These are phyloP conservation scores for Microtus ochrogaster DNA, from an alignment of 2,113 vertebrate genomes.

Conservation along the genomic window DNA sequence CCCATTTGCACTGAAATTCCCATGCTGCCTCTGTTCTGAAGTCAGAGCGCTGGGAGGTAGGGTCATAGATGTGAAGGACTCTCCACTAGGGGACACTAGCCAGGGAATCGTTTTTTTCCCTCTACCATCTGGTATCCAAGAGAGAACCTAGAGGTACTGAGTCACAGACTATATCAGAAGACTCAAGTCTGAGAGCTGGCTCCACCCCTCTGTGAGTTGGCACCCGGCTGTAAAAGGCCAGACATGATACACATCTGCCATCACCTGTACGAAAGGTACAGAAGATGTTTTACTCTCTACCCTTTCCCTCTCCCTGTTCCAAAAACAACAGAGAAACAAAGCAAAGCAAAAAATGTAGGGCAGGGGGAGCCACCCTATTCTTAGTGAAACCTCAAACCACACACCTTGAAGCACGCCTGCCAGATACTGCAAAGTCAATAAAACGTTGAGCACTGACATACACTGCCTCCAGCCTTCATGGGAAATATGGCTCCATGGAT, in stretches of 20 bases:
- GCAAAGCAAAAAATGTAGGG: constrained; percentile 43
- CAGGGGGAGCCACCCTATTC: neutral
- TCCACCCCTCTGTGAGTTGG: neutral
- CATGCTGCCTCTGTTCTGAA: neutral
- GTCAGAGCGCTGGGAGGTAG: neutral
- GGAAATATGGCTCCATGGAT: neutral
- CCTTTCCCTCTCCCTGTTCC: neutral
- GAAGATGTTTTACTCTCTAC: neutral
- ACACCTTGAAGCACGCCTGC: constrained; percentile 45
- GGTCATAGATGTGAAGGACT: neutral
- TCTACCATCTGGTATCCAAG: neutral
- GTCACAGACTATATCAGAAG: neutral
- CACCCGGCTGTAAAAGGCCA: neutral
- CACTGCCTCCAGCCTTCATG: neutral
- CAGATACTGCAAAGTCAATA: constrained; percentile 27
- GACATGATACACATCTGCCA: neutral
- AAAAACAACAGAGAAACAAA: constrained; percentile 8
- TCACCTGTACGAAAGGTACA: neutral
- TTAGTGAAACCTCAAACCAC: constrained; percentile 72
- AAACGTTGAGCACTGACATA: neutral
- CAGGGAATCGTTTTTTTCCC: neutral
- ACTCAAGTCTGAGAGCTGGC: neutral
- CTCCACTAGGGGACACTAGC: neutral
- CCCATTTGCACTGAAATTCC: neutral
- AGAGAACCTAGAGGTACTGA: neutral